phyloP scores from a whole-genome alignment of 2,797 vertebrate genomes.

The Aplochiton taeniatus region DNA sequence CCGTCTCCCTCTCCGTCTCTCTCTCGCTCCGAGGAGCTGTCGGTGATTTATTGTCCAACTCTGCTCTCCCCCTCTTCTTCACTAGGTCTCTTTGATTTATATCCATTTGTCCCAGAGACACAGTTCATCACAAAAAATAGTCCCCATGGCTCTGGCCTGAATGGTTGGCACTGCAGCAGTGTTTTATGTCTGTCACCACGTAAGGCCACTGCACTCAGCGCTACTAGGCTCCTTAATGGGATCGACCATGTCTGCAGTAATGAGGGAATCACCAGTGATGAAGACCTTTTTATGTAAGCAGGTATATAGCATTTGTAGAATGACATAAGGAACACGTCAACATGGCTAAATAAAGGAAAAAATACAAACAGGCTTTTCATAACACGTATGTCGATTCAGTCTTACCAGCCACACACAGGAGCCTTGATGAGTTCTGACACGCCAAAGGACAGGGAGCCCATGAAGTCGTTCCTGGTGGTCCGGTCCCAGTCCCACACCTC shows the following conservation, averaged over 20 bases:
- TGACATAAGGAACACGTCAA: too few species aligned
- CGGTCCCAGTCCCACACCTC: conserved; percentile 99
- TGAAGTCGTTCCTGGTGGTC: conserved; percentile 97
- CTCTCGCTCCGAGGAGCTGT: too few species aligned
- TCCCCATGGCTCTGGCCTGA: conserved; percentile 1
- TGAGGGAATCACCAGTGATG: too few species aligned
- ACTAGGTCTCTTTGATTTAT: conserved; percentile 5
- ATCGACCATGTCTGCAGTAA: too few species aligned
- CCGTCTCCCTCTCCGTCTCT: too few species aligned
- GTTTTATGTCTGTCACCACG: neutral
- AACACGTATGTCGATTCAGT: neutral
- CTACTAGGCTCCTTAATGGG: too few species aligned
- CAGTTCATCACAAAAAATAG: conserved; percentile 3
- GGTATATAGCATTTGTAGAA: too few species aligned
- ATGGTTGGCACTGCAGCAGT: neutral
- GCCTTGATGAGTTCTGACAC: conserved; percentile 97
- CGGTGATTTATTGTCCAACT: too few species aligned
- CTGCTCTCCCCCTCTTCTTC: too few species aligned
- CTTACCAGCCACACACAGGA: conserved; percentile 88
- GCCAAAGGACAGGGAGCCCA: conserved; percentile 96
- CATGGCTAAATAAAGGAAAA: too few species aligned
- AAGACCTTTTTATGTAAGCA: too few species aligned
- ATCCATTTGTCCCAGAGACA: neutral
- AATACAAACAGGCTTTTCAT: neutral
- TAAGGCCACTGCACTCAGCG: too few species aligned